Conservation (phyloP, 1,140 invertebrate species). For the Caenorhabditis briggsae region DNA sequence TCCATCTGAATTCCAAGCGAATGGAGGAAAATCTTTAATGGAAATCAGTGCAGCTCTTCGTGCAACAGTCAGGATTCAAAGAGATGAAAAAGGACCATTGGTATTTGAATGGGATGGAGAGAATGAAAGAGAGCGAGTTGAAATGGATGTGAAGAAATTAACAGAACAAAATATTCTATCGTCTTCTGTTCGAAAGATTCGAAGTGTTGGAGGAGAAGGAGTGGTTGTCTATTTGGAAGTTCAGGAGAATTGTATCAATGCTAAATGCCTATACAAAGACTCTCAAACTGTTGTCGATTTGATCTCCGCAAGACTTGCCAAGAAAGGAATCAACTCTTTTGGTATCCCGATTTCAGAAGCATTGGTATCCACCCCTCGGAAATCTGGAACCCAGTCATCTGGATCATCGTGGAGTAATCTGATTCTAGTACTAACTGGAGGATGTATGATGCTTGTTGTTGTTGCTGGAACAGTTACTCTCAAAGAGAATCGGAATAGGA, state of each 20-base stretch:
- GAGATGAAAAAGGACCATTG: conserved; percentile 64
- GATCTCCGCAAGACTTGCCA: not conserved
- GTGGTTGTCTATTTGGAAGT: conserved; percentile 42
- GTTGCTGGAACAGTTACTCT: not conserved
- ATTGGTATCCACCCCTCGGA: too few relatives aligned
- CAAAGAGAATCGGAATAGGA: conserved; percentile 37
- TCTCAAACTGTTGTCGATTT: not conserved
- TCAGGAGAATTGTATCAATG: not conserved
- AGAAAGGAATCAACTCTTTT: not conserved
- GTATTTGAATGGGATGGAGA: conserved; percentile 65
- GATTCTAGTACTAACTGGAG: not conserved
- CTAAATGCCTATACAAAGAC: not conserved
- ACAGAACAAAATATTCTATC: not conserved
- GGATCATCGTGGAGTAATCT: not conserved
- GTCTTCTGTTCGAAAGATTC: too few relatives aligned
- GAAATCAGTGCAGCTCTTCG: conserved; percentile 35
- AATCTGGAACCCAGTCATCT: not conserved
- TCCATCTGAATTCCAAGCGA: conserved; percentile 55
- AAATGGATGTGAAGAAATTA: too few relatives aligned
- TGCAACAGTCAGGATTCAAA: conserved; percentile 53
- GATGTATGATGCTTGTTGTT: conserved; percentile 7
- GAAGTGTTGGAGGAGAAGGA: conserved; percentile 9
- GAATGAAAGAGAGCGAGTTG: too few relatives aligned
- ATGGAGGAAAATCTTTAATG: conserved; percentile 60
- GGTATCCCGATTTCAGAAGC: too few relatives aligned